Base-by-base conservation (phyloP, 1,140 invertebrate genomes). In the Mycetomoellerius zeteki region DNA sequence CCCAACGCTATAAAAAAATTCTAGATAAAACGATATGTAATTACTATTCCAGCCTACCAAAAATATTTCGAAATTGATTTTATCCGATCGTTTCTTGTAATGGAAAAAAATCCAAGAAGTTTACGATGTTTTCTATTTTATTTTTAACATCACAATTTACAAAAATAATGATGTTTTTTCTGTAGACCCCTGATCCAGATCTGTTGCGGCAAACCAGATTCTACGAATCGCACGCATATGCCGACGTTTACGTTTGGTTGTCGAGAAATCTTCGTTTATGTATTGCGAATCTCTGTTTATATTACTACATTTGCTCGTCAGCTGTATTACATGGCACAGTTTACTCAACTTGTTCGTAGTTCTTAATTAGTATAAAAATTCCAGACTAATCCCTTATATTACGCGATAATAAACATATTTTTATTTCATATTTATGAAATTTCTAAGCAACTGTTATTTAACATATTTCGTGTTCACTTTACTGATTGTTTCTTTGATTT, bases 291-390 rank as follows among this genome's bases (percentile, higher is more conserved):
- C 80, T 67, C n/a, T 89, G 86, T 86, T 90, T 90, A 80, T 87
- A 77, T 86, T 85, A 58, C 81, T 88, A 90, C 88, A 90, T 90
- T 90, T 90, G 86, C 86, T 60, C 86, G 50, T 90, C 89, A 90
- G 88, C 89, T 90, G 89, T 80, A 81, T 81, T 33, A 54, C 19
- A 71, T 58, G 72, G 54, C 30, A 77, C 67, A 87, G 88, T 78
- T 90, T 87, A 89, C 85, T 84, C 73, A 78, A 89, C 21, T 43
- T 76, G 50, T 88, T 47, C 19, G 50, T 7, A 69, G 43, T 12
- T 69, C 27, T 30, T 14, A 54, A 69, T 54, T 56, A 52, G 21
- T 3, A 7, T 21, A 16, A 81, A 81, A 80, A 54, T 43, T 2
- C 4, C 21, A 21, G 16, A 54, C n/a, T 71, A 71, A 43, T 50